Evolutionary conservation across 2,113 vertebrate genomes (phyloP).

Genomic region (Meleagris gallopavo): DNA sequence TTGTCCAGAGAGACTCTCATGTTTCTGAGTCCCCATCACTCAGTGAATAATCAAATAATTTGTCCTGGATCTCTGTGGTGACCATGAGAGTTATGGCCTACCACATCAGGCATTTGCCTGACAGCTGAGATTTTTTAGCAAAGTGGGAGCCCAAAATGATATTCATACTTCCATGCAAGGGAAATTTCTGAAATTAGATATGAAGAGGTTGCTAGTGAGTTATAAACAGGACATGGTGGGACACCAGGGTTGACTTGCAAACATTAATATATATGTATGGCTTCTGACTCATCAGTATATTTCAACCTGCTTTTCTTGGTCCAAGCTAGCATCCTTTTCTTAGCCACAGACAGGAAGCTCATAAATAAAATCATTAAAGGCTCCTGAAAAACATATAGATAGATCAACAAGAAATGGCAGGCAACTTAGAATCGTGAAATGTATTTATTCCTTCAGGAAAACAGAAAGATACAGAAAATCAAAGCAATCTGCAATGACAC

Average conservation of each 20-base stretch:
- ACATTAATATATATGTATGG: neutral
- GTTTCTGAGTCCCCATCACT: accelerated
- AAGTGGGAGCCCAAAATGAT: neutral
- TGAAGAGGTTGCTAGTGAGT: neutral
- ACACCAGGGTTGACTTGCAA: neutral
- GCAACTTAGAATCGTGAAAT: neutral
- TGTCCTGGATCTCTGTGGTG: neutral
- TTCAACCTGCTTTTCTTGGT: neutral
- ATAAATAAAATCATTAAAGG: neutral
- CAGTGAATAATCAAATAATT: neutral
- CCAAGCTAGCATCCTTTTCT: neutral
- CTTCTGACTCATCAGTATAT: neutral
- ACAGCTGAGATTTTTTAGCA: neutral
- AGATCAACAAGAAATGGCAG: neutral
- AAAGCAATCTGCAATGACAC: neutral
- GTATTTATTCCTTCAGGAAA: neutral
- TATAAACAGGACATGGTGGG: neutral
- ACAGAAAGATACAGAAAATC: neutral
- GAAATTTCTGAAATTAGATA: neutral
- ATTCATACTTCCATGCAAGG: neutral
- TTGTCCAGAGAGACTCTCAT: neutral
- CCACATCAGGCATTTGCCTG: neutral
- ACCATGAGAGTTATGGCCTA: neutral
- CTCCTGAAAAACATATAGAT: neutral
- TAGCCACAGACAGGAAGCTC: neutral